A percentile compares a stretch with the other conserved stretches of the same genome.
These are phyloP conservation scores for Cephus pygmeus DNA, from an alignment of 2,888 invertebrate genomes.

Conservation along the genomic window DNA sequence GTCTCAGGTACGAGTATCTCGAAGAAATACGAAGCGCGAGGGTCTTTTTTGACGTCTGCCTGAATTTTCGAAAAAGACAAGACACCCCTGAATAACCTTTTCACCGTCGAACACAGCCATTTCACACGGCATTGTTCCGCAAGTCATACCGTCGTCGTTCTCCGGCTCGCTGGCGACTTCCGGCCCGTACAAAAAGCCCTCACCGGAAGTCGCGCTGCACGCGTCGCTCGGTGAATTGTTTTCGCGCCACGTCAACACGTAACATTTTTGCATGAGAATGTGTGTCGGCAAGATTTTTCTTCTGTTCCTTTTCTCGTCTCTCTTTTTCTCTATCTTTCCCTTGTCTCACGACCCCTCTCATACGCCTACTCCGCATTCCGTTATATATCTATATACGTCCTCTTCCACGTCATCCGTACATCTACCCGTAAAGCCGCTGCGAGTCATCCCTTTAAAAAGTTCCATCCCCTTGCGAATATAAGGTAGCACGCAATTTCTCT, in stretches of 20 bases:
- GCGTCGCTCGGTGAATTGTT: neutral
- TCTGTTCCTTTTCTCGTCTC: conserved; percentile 10
- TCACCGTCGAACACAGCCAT: neutral
- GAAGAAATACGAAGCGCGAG: neutral
- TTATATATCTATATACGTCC: neutral
- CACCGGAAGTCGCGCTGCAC: neutral
- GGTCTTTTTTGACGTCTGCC: neutral
- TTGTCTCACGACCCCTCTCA: conserved; percentile 7
- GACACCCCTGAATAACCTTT: neutral
- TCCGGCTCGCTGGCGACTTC: neutral
- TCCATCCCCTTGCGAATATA: neutral
- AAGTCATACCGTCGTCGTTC: neutral
- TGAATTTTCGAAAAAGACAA: neutral
- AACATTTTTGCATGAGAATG: neutral
- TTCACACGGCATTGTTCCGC: neutral
- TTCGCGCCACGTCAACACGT: neutral
- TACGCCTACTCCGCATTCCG: neutral
- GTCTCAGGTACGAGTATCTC: no score
- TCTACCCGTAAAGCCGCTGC: neutral
- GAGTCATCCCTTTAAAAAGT: neutral
- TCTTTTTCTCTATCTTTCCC: neutral
- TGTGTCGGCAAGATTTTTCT: neutral
- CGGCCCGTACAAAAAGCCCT: neutral
- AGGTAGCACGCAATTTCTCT: neutral
- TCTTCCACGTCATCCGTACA: neutral